Conservation (phyloP, 2,888 invertebrate species). For the Drosophila kanekoi region DNA sequence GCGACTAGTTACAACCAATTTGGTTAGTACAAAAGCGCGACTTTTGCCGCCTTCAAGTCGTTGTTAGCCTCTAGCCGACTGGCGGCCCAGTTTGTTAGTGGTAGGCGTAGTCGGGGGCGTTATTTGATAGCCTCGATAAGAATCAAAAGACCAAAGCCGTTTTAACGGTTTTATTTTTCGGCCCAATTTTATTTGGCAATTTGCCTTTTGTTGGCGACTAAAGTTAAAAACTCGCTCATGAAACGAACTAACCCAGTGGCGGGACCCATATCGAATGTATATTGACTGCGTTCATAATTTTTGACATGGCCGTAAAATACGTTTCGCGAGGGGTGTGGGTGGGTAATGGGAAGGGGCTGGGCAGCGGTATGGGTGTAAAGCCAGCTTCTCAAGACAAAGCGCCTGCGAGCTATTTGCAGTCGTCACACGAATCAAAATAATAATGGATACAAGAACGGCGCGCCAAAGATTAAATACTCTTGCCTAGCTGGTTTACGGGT, state of each 20-base stretch:
- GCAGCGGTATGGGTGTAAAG: conserved; percentile 9
- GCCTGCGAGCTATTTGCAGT: conserved; percentile 73
- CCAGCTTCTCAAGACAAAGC: conserved; percentile 55
- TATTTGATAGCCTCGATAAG: conserved; percentile 47
- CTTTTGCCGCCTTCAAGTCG: conserved; percentile 45
- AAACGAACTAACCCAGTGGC: conserved; percentile 22
- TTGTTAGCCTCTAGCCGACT: conserved; percentile 27
- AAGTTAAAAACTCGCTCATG: conserved; percentile 39
- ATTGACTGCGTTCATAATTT: conserved; percentile 66
- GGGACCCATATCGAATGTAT: conserved; percentile 44
- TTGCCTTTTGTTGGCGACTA: conserved; percentile 37
- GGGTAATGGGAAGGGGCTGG: neutral
- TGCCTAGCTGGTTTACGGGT: too few relatives aligned
- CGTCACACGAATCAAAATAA: conserved; percentile 46
- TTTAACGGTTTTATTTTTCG: conserved; percentile 35
- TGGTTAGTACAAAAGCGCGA: conserved; percentile 38
- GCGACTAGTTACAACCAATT: conserved; percentile 8
- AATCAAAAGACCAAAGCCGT: conserved; percentile 45
- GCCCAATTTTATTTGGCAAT: conserved; percentile 59
- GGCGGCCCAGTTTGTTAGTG: conserved; percentile 38
- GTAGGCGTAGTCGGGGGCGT: conserved; percentile 33
- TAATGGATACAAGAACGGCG: conserved; percentile 1
- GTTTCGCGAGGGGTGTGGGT: conserved; percentile 1
- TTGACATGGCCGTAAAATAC: conserved; percentile 57
- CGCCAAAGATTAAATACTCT: too few relatives aligned